These are phyloP conservation scores for Sminthurinus aureus DNA, from an alignment of 2,888 invertebrate genomes.

Conservation along the genomic window DNA sequence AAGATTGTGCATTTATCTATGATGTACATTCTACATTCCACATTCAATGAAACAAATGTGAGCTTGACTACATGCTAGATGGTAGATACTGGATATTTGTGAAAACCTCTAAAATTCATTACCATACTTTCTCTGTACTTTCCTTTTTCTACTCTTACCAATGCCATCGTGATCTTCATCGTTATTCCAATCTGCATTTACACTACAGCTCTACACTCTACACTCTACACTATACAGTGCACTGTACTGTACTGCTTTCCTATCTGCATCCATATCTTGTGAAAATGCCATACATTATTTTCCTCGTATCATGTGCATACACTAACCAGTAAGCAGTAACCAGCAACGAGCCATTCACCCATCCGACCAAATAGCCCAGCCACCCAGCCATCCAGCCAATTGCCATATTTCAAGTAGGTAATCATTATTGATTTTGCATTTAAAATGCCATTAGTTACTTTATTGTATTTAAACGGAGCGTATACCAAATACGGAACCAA, in stretches of 20 bases:
- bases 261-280: too few species aligned
- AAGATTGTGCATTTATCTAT: not conserved
- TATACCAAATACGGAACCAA: too few species aligned
- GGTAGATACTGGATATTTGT: not conserved
- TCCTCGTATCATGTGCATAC: too few species aligned
- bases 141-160: too few species aligned
- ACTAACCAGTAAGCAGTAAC: too few species aligned
- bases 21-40: not conserved
- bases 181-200: too few species aligned
- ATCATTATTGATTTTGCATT: slow-evolving; percentile 29
- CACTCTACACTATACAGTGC: not conserved
- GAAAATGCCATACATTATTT: too few species aligned
- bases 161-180: too few species aligned
- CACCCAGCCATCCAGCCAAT: not conserved
- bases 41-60: not conserved
- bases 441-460: slow-evolving; percentile 17
- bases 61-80: not conserved
- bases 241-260: too few species aligned
- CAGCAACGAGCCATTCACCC: too few species aligned
- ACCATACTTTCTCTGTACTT: not conserved
- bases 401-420: slow-evolving; percentile 17
- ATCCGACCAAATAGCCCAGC: not conserved
- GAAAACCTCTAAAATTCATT: slow-evolving; percentile 17
- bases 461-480: too few species aligned
- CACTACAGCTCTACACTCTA: not conserved